These are phyloP conservation scores for Onychorhynchus coronatus DNA, from an alignment of 2,113 vertebrate genomes.

Conservation along the genomic window DNA sequence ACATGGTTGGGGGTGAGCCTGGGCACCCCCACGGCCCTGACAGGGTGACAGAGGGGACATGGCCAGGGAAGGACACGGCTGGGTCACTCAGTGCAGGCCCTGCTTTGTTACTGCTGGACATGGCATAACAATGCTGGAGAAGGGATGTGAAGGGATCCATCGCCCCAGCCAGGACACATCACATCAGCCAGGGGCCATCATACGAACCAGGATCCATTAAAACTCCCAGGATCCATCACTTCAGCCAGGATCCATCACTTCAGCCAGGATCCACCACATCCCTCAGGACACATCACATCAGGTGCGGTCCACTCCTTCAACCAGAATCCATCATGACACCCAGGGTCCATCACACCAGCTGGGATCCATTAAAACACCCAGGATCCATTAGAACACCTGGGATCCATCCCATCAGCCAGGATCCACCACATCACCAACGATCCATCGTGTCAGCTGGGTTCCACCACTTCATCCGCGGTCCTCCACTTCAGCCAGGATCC, in stretches of 20 bases:
- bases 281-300: too few relatives aligned
- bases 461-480: neutral
- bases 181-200: rapidly evolving
- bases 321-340: neutral
- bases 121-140: neutral
- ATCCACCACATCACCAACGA: rapidly evolving
- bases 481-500: neutral
- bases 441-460: too few relatives aligned
- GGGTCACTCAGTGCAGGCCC: rapidly evolving
- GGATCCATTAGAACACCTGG: rapidly evolving
- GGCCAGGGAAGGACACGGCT: rapidly evolving
- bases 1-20: rapidly evolving
- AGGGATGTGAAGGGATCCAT: neutral
- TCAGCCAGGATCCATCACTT: too few relatives aligned
- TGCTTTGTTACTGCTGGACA: rapidly evolving
- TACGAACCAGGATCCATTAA: neutral
- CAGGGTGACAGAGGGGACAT: neutral
- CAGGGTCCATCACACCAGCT: too few relatives aligned
- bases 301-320: too few relatives aligned
- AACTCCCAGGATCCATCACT: neutral
- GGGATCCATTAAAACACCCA: rapidly evolving
- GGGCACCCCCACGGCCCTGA: neutral
- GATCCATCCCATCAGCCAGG: neutral
- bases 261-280: rapidly evolving
- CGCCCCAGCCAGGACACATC: neutral